Conservation (phyloP, 2,797 vertebrate species). For the Pipistrellus kuhlii region DNA sequence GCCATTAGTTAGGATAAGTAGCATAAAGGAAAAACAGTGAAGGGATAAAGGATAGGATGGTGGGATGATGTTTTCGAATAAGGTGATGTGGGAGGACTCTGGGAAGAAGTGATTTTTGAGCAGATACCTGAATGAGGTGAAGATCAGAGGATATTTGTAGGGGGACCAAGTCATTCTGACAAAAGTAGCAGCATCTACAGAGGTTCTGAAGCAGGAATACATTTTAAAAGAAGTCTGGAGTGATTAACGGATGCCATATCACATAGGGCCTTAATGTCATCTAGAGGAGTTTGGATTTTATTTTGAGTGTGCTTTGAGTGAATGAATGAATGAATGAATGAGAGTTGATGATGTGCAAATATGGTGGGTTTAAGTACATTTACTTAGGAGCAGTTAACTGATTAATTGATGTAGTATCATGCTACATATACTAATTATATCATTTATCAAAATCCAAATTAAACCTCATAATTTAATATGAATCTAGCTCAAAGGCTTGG, state of each 20-base stretch:
- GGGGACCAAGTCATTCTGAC: neutral
- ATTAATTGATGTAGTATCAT: neutral
- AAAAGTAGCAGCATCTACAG: neutral
- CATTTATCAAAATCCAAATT: conserved; percentile 57
- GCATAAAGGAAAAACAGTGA: neutral
- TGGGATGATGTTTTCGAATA: neutral
- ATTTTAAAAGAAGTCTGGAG: neutral
- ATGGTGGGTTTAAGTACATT: neutral
- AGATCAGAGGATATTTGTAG: neutral
- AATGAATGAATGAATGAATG: conserved; percentile 9
- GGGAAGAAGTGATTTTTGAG: neutral
- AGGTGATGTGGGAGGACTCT: neutral
- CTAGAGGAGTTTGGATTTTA: neutral
- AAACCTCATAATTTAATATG: conserved; percentile 31
- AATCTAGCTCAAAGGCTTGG: conserved; percentile 11
- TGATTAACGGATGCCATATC: neutral
- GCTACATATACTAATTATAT: conserved; percentile 40
- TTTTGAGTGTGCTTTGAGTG: neutral
- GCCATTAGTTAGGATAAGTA: neutral
- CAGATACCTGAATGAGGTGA: neutral
- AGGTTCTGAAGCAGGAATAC: neutral
- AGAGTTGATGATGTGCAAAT: neutral
- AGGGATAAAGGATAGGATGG: neutral
- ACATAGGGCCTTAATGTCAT: neutral
- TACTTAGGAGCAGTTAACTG: conserved; percentile 22